Percentiles rank a stretch among this genome's conserved stretches.
Evolutionary conservation across 2,113 vertebrate genomes (phyloP).

Genomic region (Phyllopteryx taeniolatus): DNA sequence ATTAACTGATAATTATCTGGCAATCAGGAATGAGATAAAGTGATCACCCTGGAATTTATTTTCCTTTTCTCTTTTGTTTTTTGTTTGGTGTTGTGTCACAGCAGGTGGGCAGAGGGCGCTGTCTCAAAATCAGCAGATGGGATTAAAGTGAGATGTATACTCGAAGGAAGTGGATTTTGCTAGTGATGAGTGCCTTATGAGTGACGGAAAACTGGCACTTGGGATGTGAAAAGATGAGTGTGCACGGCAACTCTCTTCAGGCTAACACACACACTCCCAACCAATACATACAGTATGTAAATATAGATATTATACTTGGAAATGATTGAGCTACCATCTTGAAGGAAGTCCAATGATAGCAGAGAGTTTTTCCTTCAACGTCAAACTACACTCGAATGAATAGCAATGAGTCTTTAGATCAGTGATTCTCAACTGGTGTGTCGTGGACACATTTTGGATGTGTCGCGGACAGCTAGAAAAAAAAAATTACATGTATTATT

Average conservation of each 20-base stretch:
- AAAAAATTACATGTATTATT: too few relatives aligned
- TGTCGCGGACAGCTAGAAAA: too few relatives aligned
- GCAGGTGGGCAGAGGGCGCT: constrained; percentile 48
- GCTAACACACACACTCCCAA: constrained; percentile 20
- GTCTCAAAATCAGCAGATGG: constrained; percentile 39
- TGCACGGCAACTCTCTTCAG: constrained; percentile 35
- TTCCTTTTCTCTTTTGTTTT: neutral
- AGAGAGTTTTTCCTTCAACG: neutral
- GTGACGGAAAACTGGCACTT: constrained; percentile 64
- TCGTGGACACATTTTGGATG: too few relatives aligned
- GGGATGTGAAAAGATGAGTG: constrained; percentile 44
- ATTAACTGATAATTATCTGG: constrained; percentile 83
- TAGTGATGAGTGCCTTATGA: constrained; percentile 65
- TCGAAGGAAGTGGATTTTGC: constrained; percentile 53
- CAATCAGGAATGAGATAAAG: constrained; percentile 78
- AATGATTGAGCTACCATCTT: neutral
- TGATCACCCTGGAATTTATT: constrained; percentile 64
- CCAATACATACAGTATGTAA: constrained; percentile 15
- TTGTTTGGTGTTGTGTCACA: constrained; percentile 53
- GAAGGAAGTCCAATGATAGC: neutral
- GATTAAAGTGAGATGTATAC: constrained; percentile 39
- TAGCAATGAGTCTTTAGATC: neutral
- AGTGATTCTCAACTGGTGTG: neutral
- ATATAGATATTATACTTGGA: constrained; percentile 12
- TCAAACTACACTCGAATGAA: neutral